Evolutionary conservation across 2,888 invertebrate genomes (phyloP).

Genomic region (Synergus laeviventris): DNA sequence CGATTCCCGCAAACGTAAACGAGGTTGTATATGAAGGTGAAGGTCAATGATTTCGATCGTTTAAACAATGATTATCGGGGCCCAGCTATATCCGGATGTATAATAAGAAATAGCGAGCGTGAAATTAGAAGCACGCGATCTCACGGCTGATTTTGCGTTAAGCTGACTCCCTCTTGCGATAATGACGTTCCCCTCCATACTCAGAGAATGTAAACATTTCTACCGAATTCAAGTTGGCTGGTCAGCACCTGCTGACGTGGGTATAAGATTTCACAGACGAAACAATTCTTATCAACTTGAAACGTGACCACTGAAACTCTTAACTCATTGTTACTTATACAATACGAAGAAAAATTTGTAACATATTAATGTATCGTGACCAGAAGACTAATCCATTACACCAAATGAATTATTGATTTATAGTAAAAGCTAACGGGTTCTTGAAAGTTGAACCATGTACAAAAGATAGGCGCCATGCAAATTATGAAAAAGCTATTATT

Average conservation of each 20-base stretch:
- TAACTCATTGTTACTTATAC: not conserved
- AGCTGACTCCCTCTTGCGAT: constrained; percentile 25
- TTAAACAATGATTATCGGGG: constrained; percentile 17
- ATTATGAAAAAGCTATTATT: constrained; percentile 6
- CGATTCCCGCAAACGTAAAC: constrained; percentile 4
- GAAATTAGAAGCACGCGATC: constrained; percentile 39
- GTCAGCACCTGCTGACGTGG: constrained; percentile 21
- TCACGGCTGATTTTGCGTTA: constrained; percentile 31
- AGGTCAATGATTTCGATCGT: constrained; percentile 23
- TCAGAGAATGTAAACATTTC: constrained; percentile 21
- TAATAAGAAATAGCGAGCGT: constrained; percentile 27
- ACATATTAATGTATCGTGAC: not conserved
- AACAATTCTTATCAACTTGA: not conserved
- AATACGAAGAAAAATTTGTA: not conserved
- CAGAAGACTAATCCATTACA: not conserved
- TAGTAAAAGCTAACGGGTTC: not conserved
- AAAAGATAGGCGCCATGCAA: not conserved
- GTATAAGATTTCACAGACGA: not conserved
- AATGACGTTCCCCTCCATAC: constrained; percentile 13
- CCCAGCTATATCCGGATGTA: constrained; percentile 22
- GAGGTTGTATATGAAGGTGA: constrained; percentile 15
- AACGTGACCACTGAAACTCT: not conserved
- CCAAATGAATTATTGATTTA: not conserved
- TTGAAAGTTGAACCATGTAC: not conserved
- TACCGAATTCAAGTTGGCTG: constrained; percentile 9